These are phyloP conservation scores for Mythimna albipuncta DNA, from an alignment of 2,888 invertebrate genomes.

Conservation along the genomic window DNA sequence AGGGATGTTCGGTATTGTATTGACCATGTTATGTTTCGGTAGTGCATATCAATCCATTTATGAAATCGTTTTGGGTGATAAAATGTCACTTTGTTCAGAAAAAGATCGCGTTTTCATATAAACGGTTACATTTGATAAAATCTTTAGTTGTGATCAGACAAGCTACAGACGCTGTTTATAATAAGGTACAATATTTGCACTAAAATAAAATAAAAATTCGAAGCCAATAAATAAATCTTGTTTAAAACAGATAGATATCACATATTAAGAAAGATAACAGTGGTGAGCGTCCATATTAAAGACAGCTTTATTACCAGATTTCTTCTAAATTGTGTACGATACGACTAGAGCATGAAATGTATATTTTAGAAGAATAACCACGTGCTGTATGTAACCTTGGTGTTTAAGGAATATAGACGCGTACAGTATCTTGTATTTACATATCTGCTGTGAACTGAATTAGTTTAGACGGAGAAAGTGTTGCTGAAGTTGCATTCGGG, in stretches of 20 bases:
- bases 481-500: background rate
- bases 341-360: conserved; percentile 3
- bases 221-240: conserved; percentile 13
- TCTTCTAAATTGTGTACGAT: conserved; percentile 32
- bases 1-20: background rate
- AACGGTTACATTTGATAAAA: background rate
- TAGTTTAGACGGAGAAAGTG: background rate
- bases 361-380: conserved; percentile 15
- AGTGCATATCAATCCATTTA: background rate
- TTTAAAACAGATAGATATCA: conserved; percentile 1
- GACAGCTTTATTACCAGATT: conserved; percentile 37
- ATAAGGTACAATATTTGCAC: conserved; percentile 6
- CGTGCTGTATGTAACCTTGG: background rate
- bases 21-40: background rate
- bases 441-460: background rate
- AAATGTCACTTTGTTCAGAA: background rate
- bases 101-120: background rate
- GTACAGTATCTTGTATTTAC: background rate
- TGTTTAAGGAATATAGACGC: background rate
- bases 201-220: conserved; percentile 11
- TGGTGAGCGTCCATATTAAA: conserved; percentile 15
- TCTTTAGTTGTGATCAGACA: background rate
- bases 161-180: conserved; percentile 5
- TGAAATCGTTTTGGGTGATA: background rate
- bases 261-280: conserved; percentile 19